Conservation (phyloP, 2,113 vertebrate genomes). For the Myocastor coypus region DNA sequence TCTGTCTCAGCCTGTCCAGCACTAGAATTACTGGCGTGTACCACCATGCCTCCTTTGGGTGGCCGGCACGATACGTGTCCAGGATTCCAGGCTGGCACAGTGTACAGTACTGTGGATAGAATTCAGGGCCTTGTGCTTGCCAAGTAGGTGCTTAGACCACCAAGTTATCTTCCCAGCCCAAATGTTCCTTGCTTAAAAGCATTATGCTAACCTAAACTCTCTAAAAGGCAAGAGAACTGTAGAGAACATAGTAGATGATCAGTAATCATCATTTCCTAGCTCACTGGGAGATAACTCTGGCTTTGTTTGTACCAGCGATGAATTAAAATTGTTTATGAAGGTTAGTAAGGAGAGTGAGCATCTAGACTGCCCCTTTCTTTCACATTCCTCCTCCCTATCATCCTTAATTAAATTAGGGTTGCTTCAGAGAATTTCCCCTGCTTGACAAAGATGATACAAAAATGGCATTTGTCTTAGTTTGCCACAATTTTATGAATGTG, state of each 20-base stretch:
- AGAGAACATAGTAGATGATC: accelerated
- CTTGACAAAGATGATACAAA: not conserved
- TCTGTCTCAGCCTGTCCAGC: too few species aligned
- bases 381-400: not conserved
- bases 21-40: too few species aligned
- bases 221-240: not conserved
- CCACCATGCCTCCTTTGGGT: too few species aligned
- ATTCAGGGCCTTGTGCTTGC: too few species aligned
- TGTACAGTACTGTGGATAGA: too few species aligned
- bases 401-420: not conserved
- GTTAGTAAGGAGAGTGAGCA: not conserved
- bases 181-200: not conserved
- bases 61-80: too few species aligned
- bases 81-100: too few species aligned
- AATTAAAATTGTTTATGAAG: accelerated
- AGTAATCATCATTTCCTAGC: not conserved
- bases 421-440: not conserved
- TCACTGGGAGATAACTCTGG: not conserved
- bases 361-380: accelerated
- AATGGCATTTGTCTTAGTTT: not conserved
- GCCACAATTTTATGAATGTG: not conserved
- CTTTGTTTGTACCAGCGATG: accelerated
- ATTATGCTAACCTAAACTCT: not conserved
- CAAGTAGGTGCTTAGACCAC: too few species aligned
- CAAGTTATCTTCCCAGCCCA: too few species aligned